These are phyloP conservation scores for Ancistrus triradiatus DNA, from an alignment of 2,113 vertebrate species.

Conservation along the genomic window DNA sequence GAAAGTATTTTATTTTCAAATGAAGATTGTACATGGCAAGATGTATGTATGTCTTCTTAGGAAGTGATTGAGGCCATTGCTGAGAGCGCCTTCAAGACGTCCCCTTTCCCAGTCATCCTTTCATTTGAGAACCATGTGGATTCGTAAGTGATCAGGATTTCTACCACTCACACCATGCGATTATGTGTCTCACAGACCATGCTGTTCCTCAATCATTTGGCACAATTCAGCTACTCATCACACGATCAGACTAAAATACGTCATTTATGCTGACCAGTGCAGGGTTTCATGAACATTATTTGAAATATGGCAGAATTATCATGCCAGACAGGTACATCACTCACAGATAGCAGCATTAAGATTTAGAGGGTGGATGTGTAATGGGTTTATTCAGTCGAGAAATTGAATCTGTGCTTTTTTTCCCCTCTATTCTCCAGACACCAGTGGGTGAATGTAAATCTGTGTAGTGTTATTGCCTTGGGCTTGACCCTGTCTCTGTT, in stretches of 20 bases:
- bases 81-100: constrained; percentile 97
- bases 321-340: background rate
- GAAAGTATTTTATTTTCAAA: constrained; percentile 12
- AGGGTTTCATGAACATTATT: background rate
- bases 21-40: background rate
- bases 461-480: constrained; percentile 26
- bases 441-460: constrained; percentile 13
- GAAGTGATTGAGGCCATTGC: constrained; percentile 98
- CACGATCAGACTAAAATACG: background rate
- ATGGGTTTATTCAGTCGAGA: background rate
- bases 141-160: constrained; percentile 80
- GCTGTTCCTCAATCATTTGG: background rate
- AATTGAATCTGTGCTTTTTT: constrained; percentile 11
- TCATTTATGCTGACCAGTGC: background rate
- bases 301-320: constrained; percentile 8
- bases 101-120: constrained; percentile 89
- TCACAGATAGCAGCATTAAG: background rate
- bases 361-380: constrained; percentile 4
- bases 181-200: background rate
- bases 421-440: background rate
- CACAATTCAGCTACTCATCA: background rate
- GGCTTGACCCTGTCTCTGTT: constrained; percentile 20
- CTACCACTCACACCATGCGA: background rate
- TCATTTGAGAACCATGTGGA: constrained; percentile 99
- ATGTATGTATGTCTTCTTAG: constrained; percentile 60